Evolutionary conservation across 1,140 invertebrate genomes (phyloP), one percentile per base, ranked within the genome.

Genomic region (Bilobella aurantiaca): DNA sequence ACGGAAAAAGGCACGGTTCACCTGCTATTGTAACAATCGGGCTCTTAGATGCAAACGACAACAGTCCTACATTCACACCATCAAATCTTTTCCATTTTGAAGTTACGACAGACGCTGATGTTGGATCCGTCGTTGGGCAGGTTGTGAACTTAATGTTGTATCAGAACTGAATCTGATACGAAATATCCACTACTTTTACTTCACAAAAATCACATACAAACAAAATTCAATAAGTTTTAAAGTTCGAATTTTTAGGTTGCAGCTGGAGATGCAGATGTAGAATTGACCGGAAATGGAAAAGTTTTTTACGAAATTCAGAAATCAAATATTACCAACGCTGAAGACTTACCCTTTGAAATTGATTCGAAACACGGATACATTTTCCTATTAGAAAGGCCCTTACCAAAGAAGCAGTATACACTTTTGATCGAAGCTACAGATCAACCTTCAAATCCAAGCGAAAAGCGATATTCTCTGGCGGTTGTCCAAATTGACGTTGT

Each of bases 1-100:
- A 67, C 14, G 63, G 42, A 8, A 77, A 77, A 73, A 73, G 82
- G 85, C 1, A 85, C 80, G 30, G 88, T 89, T 0, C 82, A 31
- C 12, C 59, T 3, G 29, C 37, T 14, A 12, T 81, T n/a, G 86
- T 91, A 0, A 86, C 89, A 78, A 86, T 91, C 0, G 88, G 87
- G 0, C 75, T 93, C 23, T 78, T 92, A 0, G 90, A 92, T 75
- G 87, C 88, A 8, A 93, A 92, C 76, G 90, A 92, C 66, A 92
- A 92, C 73, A 91, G 89, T 73, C 90, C 90, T 0, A 84, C 84
- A 8, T 93, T 92, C 74, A 80, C 89, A 16, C 88, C 89, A 0
- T 86, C 83, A 49, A 91, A 91, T 75, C 77, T 91, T 0, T 92
- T 91, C 73, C 84, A 87, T 66, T 87, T 92, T 65, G 80, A 83